phyloP scores from a whole-genome alignment of 2,797 vertebrate species.

The Anguilla megastoma region DNA sequence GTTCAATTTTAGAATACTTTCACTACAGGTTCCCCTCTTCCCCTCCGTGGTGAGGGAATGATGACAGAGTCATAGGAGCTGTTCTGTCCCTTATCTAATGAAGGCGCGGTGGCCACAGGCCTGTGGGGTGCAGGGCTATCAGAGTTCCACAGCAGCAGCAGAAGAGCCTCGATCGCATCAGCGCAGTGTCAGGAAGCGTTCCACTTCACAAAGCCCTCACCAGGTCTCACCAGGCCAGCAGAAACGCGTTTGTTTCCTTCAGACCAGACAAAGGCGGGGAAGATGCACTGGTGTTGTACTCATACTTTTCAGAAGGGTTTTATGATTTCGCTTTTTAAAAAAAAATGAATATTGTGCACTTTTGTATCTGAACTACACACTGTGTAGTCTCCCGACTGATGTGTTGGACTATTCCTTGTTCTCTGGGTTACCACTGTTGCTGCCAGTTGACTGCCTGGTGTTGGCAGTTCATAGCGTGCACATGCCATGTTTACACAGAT shows the following conservation, averaged over 20 bases:
- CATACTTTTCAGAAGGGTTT: neutral
- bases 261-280: neutral
- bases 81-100: neutral
- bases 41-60: no score
- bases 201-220: no score
- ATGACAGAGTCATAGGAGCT: neutral
- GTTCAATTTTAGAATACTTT: no score
- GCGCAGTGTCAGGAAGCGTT: no score
- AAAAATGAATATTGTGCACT: neutral
- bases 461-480: neutral
- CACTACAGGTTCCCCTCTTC: no score
- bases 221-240: neutral
- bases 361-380: neutral
- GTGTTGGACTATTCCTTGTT: neutral
- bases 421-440: neutral
- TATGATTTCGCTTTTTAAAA: neutral
- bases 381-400: neutral
- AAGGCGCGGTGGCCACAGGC: neutral
- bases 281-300: neutral
- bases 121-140: neutral
- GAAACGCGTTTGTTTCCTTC: neutral
- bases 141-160: neutral
- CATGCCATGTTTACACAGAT: slow-evolving; percentile 2
- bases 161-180: neutral
- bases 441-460: neutral